phyloP scores from a whole-genome alignment of 2,888 invertebrate genomes.

The Dryobotodes eremita region DNA sequence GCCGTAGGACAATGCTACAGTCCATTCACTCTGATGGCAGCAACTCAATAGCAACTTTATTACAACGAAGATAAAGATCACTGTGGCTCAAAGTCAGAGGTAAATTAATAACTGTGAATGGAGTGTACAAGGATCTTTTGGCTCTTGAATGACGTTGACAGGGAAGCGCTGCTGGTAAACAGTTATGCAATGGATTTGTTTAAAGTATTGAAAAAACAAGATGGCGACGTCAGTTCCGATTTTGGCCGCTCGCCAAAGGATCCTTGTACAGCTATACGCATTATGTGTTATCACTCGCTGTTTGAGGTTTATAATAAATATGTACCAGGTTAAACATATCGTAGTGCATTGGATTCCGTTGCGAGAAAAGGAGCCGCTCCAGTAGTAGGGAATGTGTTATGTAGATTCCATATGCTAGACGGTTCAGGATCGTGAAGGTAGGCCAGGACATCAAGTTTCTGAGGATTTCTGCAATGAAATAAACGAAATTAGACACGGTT shows the following conservation, averaged over 20 bases:
- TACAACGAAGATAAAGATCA: too few species aligned
- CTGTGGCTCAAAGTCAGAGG: too few species aligned
- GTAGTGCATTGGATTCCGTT: constrained; percentile 52
- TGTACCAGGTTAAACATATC: constrained; percentile 56
- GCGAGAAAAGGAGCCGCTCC: constrained; percentile 41
- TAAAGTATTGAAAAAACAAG: neutral
- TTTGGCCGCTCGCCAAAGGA: neutral
- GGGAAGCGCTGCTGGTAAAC: too few species aligned
- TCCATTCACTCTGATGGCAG: too few species aligned
- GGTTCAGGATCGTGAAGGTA: constrained; percentile 41
- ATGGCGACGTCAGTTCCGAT: neutral
- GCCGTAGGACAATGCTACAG: neutral
- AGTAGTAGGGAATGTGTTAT: constrained; percentile 54
- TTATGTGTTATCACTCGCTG: neutral
- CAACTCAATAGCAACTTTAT: too few species aligned
- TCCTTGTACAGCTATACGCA: neutral
- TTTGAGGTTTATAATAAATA: neutral
- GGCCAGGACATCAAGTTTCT: constrained; percentile 55
- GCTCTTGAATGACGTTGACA: neutral
- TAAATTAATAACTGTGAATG: too few species aligned
- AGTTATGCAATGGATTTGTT: neutral
- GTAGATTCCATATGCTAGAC: constrained; percentile 57
- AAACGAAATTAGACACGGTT: neutral
- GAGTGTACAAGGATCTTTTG: neutral
- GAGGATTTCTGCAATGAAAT: constrained; percentile 38